These are phyloP conservation scores for Saccopteryx leptura DNA, from an alignment of 2,113 vertebrate species.

Conservation along the genomic window DNA sequence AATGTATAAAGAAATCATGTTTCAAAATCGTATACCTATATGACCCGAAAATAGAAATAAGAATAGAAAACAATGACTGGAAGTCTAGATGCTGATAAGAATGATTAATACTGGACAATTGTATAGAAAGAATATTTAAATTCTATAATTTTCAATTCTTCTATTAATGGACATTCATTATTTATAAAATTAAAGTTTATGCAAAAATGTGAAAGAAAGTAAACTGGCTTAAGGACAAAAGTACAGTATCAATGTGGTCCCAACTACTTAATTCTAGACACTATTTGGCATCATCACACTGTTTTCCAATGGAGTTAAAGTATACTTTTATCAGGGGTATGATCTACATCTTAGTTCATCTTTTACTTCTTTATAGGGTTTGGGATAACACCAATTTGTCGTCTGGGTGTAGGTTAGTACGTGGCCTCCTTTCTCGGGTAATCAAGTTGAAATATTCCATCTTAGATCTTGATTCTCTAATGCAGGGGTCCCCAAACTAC, in stretches of 20 bases:
- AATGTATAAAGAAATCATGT: not conserved
- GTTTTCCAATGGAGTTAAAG: not conserved
- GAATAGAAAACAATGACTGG: not conserved
- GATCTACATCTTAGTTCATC: not conserved
- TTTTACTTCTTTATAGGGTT: not conserved
- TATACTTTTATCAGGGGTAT: constrained; percentile 26
- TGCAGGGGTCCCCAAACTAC: not conserved
- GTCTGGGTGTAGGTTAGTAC: not conserved
- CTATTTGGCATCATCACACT: not conserved
- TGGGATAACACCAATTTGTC: not conserved
- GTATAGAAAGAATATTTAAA: constrained; percentile 23
- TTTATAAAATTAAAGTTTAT: not conserved
- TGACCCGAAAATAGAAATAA: not conserved
- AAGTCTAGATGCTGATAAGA: not conserved
- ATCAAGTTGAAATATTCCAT: not conserved
- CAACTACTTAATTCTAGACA: not conserved
- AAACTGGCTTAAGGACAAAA: not conserved
- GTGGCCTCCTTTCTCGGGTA: not conserved
- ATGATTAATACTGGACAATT: not conserved
- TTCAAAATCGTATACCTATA: not conserved
- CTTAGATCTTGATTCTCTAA: constrained; percentile 7
- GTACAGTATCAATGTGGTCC: not conserved
- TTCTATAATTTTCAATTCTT: not conserved
- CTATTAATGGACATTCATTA: not conserved
- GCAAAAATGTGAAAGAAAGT: constrained; percentile 28